These are phyloP conservation scores for Phenacoccus solenopsis DNA, from an alignment of 1,140 invertebrate species.

Conservation along the genomic window DNA sequence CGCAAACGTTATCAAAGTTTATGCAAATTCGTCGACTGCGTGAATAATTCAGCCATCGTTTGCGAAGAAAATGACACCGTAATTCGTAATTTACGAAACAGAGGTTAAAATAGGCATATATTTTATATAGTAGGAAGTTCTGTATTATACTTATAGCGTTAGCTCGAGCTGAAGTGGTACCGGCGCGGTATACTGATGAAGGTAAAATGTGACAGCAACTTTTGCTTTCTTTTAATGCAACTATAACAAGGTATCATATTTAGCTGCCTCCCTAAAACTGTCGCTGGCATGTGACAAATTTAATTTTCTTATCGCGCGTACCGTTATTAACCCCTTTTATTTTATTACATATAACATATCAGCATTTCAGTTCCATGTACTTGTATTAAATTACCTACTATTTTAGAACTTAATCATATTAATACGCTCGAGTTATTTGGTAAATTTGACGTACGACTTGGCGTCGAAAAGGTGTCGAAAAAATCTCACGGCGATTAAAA, in stretches of 20 bases:
- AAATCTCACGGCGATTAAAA: too few relatives aligned
- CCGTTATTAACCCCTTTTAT: neutral
- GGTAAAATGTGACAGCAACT: neutral
- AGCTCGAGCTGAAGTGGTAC: neutral
- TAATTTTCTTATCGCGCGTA: neutral
- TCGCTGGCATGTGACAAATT: neutral
- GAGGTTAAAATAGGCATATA: neutral
- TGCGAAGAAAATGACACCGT: neutral
- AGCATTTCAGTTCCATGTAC: too few relatives aligned
- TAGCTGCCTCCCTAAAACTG: neutral
- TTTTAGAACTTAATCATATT: neutral
- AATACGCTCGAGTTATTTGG: neutral
- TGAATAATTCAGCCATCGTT: neutral
- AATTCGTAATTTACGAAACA: constrained; percentile 3
- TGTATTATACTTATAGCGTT: too few relatives aligned
- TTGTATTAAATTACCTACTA: neutral
- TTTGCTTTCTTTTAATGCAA: constrained; percentile 3
- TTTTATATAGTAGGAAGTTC: neutral
- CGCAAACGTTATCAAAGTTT: neutral
- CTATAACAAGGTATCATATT: neutral
- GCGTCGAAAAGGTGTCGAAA: neutral
- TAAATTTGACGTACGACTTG: neutral
- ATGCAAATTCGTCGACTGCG: neutral
- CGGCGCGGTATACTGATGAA: neutral
- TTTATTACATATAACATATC: neutral